Base-by-base conservation (phyloP, 2,797 vertebrate genomes). In the Florisuga fusca region DNA sequence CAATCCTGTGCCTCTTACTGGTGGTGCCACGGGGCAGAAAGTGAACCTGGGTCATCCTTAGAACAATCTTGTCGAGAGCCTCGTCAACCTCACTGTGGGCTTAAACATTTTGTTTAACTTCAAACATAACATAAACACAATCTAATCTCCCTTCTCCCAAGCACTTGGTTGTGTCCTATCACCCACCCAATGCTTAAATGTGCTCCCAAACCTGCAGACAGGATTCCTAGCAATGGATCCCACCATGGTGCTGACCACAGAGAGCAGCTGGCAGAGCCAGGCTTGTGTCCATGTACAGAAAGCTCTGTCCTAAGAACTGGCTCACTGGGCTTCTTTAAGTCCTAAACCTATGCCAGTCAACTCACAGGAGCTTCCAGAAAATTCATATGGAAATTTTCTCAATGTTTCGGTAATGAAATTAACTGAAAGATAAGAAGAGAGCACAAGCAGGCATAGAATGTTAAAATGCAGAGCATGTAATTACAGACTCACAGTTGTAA, bases 401-500 rank as follows among this genome's bases (percentile, higher is more conserved):
- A 1, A 22, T 88, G 69, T 84, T 93, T 78, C 1, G 0, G 73
- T 91, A 93, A 94, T 94, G 62, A 90, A 96, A 96, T 95, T 95
- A 95, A 58, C 85, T 54, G 79, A 27, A 69, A 93, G 87, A 95
- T 93, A 92, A 93, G 81, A 80, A 66, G 92, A 53, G 75, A 89
- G 79, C 82, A 54, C 48, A 80, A 72, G 76, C 38, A 64, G 77
- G 55, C 91, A 66, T 16, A 83, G 91, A 63, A 69, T 53, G 59
- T 93, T 92, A 96, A 92, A 95, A 92, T 90, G 93, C 76, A 84
- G 86, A 96, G 76, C 80, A 43, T 91, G 87, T 95, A 94, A 94
- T 96, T 96, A 93, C 12, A 94, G 93, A 67, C 59, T 93, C 67
- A 57, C 41, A 82, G 89, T 93, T 92, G 84, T 94, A 94, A 96